Percentiles rank a stretch among this genome's conserved stretches.
These are phyloP conservation scores for Phragmatobia fuliginosa DNA, from an alignment of 2,888 invertebrate species.

Conservation along the genomic window DNA sequence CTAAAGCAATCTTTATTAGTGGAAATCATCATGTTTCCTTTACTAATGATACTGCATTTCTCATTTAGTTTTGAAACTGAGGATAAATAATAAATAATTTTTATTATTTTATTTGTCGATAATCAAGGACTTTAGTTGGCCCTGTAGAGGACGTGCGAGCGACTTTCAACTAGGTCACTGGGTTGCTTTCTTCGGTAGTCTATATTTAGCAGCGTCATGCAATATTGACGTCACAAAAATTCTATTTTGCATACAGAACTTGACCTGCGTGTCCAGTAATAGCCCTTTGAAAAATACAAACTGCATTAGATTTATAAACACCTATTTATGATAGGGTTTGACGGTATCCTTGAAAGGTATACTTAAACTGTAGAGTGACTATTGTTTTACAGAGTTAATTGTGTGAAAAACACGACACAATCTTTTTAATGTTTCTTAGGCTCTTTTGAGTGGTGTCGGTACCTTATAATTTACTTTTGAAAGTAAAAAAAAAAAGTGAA, in stretches of 20 bases:
- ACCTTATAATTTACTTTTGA: background rate
- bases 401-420: background rate
- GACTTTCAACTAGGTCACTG: constrained; percentile 65
- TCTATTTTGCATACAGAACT: constrained; percentile 65
- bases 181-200: constrained; percentile 47
- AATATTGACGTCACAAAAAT: constrained; percentile 68
- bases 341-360: background rate
- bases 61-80: background rate
- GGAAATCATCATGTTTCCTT: background rate
- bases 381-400: background rate
- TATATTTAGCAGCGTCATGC: constrained; percentile 71
- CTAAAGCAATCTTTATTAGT: background rate
- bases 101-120: constrained; percentile 28
- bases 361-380: background rate
- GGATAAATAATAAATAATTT: constrained; percentile 5
- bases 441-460: background rate
- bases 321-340: background rate
- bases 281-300: constrained; percentile 13
- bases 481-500: too few species aligned
- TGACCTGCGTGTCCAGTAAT: constrained; percentile 54
- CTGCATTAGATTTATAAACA: background rate
- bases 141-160: constrained; percentile 36
- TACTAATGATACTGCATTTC: background rate
- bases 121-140: constrained; percentile 30
- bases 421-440: background rate